Conservation (phyloP, 92 coral and sea anemone genomes). For the Muricea muricata region DNA sequence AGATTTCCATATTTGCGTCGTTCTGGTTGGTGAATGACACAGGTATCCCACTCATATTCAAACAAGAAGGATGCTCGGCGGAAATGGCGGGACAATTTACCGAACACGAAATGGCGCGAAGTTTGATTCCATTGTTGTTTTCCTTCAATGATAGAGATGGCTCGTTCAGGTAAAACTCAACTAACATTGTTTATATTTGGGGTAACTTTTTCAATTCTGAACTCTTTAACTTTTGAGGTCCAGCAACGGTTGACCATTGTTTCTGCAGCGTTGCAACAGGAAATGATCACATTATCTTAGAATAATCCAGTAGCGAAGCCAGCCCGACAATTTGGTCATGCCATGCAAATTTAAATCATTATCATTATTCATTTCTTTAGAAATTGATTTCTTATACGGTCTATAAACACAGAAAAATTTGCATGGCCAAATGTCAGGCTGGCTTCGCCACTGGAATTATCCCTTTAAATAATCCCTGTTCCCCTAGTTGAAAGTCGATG, state of each 20-base stretch:
- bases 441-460: too few species aligned
- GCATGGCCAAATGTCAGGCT: too few species aligned
- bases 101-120: constrained; percentile 98
- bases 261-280: not conserved
- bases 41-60: constrained; percentile 95
- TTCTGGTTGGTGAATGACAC: constrained; percentile 99
- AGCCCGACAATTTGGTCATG: too few species aligned
- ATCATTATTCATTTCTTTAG: too few species aligned
- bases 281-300: too few species aligned
- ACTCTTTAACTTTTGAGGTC: not conserved
- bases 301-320: too few species aligned
- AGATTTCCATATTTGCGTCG: constrained; percentile 92
- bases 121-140: constrained; percentile 88
- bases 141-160: constrained; percentile 91
- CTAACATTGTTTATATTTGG: not conserved
- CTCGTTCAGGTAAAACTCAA: constrained; percentile 65
- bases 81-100: constrained; percentile 90
- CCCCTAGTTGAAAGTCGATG: too few species aligned
- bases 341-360: too few species aligned
- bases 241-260: not conserved
- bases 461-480: too few species aligned
- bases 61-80: constrained; percentile 70
- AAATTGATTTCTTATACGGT: too few species aligned
- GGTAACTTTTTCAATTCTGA: not conserved
- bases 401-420: too few species aligned